Evolutionary conservation across 2,113 vertebrate species (phyloP).

Genomic region (Mesoclemmys tuberculata): DNA sequence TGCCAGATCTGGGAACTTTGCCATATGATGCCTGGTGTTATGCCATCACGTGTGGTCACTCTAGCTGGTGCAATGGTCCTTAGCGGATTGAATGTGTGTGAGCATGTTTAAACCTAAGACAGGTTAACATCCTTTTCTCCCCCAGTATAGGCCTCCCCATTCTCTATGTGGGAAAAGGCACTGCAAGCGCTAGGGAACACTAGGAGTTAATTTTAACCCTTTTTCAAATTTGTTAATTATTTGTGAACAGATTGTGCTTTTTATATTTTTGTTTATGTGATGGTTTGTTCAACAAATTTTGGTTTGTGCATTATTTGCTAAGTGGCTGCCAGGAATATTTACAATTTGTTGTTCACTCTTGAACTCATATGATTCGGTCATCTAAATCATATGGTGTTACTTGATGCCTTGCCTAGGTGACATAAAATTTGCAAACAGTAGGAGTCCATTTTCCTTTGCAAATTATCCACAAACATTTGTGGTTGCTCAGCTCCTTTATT

Average conservation of each 20-base stretch:
- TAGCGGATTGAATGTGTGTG: no score
- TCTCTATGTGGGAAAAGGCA: not conserved
- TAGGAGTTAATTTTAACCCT: not conserved
- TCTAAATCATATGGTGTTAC: not conserved
- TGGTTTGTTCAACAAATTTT: slow-evolving; percentile 50
- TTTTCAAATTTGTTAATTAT: slow-evolving; percentile 36
- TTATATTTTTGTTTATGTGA: slow-evolving; percentile 43
- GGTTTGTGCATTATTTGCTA: slow-evolving; percentile 26
- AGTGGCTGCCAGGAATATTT: not conserved
- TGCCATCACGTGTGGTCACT: not conserved
- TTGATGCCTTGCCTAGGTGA: not conserved
- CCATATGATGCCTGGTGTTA: not conserved
- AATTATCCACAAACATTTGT: not conserved
- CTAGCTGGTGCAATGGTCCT: not conserved
- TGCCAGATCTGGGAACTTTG: not conserved
- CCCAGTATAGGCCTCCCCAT: not conserved
- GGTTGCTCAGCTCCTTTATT: not conserved
- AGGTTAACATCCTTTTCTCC: not conserved
- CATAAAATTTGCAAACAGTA: not conserved
- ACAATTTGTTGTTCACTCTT: not conserved
- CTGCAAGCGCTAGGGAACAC: not conserved
- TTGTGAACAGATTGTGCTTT: not conserved
- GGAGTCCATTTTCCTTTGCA: not conserved
- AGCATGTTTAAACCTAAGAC: not conserved
- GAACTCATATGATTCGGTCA: not conserved